phyloP scores from a whole-genome alignment of 2,797 vertebrate genomes.

The Chaenodraco wilsoni region DNA sequence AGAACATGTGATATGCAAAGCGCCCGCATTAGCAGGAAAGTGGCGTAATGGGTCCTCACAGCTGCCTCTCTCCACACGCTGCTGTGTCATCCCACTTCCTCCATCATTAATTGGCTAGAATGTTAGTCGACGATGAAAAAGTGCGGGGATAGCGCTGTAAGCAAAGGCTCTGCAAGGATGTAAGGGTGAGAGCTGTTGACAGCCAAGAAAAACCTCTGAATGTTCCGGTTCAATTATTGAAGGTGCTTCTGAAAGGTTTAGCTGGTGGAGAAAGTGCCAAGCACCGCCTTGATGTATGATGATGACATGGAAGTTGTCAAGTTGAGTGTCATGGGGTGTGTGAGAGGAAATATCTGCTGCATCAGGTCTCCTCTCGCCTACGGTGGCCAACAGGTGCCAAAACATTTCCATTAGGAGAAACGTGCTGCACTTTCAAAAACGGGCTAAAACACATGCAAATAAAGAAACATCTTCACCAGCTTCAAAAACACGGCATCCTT shows the following conservation, averaged over 20 bases:
- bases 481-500: too few species aligned
- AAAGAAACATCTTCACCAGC: too few species aligned
- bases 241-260: too few species aligned
- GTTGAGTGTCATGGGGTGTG: background rate
- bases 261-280: too few species aligned
- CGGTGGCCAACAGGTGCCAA: too few species aligned
- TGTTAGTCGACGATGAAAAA: conserved; percentile 37
- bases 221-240: too few species aligned
- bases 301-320: conserved; percentile 9
- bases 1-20: conserved; percentile 33
- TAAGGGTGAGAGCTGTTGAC: conserved; percentile 1
- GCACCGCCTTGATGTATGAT: background rate
- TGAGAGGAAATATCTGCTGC: conserved; percentile 3
- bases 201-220: too few species aligned
- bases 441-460: too few species aligned
- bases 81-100: conserved; percentile 11
- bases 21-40: conserved; percentile 30
- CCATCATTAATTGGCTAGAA: conserved; percentile 50
- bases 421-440: too few species aligned
- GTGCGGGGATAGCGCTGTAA: conserved; percentile 10
- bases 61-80: conserved; percentile 39
- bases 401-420: too few species aligned
- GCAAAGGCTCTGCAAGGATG: background rate
- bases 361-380: background rate
- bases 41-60: conserved; percentile 30